These are phyloP conservation scores for Sitobion miscanthi DNA, from an alignment of 1,140 invertebrate species.

Conservation along the genomic window DNA sequence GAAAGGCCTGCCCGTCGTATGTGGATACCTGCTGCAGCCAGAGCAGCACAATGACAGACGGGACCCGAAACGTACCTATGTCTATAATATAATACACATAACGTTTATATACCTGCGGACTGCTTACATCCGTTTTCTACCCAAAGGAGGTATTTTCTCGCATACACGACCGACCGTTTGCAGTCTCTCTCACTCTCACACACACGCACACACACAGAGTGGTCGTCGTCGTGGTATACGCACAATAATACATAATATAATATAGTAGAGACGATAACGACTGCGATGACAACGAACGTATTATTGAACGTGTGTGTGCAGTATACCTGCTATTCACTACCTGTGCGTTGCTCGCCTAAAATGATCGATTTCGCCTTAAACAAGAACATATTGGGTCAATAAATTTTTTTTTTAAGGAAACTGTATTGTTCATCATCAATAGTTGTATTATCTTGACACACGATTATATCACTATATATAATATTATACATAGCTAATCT, in stretches of 20 bases:
- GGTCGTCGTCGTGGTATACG: not conserved
- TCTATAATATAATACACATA: not conserved
- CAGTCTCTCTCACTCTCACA: not conserved
- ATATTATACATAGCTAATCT: not conserved
- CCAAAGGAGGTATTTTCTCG: not conserved
- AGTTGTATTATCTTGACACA: not conserved
- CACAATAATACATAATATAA: not conserved
- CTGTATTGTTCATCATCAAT: not conserved
- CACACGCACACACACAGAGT: not conserved
- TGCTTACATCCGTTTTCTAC: constrained; percentile 41
- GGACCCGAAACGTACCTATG: not conserved
- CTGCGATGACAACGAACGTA: not conserved
- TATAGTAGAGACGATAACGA: not conserved
- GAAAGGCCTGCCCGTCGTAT: not conserved
- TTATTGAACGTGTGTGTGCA: not conserved
- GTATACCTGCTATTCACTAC: not conserved
- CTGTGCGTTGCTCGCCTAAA: not conserved
- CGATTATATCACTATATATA: not conserved
- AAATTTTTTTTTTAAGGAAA: not conserved
- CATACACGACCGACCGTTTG: not conserved
- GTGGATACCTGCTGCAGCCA: constrained; percentile 1
- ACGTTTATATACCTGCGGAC: not conserved
- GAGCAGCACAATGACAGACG: constrained; percentile 15
- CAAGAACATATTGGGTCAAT: not conserved
- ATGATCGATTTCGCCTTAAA: not conserved